phyloP scores from a whole-genome alignment of 2,113 vertebrate genomes.

The Rhinichthys klamathensis region DNA sequence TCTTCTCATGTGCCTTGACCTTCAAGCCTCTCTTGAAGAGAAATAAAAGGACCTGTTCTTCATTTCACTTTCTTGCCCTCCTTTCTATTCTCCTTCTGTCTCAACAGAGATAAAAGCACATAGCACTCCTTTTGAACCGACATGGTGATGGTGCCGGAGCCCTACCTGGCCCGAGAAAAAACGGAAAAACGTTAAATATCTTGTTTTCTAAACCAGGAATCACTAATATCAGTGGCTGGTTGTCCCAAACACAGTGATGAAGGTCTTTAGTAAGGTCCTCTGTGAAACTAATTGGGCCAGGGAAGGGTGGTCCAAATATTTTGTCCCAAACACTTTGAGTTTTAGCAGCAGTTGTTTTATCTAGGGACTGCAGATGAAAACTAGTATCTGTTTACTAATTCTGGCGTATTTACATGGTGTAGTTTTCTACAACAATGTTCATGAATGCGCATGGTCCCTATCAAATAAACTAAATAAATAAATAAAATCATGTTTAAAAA shows the following conservation, averaged over 20 bases:
- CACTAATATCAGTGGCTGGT: not conserved
- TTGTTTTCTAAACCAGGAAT: not conserved
- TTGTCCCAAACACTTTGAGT: no score
- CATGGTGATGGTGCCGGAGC: not conserved
- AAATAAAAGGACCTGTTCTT: conserved; percentile 53
- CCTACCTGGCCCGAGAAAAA: not conserved
- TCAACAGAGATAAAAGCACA: conserved; percentile 10
- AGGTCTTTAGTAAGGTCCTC: not conserved
- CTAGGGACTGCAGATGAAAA: no score
- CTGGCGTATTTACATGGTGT: no score
- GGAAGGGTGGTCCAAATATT: not conserved
- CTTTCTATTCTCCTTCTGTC: not conserved
- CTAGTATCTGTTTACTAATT: no score
- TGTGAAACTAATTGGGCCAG: not conserved
- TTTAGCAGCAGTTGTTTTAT: no score
- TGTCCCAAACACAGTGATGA: not conserved
- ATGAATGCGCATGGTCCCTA: no score
- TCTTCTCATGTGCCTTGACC: conserved; percentile 75
- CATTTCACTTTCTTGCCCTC: conserved; percentile 53
- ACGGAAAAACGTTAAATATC: not conserved
- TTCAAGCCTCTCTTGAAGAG: conserved; percentile 77
- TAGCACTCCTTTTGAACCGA: not conserved
- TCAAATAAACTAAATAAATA: no score
- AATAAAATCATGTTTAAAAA: no score
- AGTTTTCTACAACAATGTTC: no score